phyloP scores from a whole-genome alignment of 2,797 vertebrate species.

The Sebastes trivittatus region DNA sequence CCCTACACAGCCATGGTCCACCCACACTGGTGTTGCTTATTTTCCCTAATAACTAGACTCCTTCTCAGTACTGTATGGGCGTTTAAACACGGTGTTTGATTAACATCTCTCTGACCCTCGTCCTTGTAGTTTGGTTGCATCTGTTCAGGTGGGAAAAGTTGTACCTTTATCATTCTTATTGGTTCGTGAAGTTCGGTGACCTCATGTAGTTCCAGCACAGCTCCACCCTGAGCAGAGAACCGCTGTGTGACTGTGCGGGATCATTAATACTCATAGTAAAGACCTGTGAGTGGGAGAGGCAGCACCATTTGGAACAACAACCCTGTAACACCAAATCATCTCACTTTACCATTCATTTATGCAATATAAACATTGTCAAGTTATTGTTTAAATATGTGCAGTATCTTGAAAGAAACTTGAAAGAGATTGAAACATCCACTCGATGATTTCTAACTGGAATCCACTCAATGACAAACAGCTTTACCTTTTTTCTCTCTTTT shows the following conservation, averaged over 20 bases:
- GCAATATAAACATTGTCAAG: background rate
- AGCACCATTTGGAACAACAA: background rate
- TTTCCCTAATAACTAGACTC: too few relatives aligned
- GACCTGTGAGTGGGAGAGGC: background rate
- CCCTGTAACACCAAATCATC: background rate
- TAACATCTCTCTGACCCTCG: background rate
- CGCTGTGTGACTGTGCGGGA: too few relatives aligned
- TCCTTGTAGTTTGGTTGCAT: too few relatives aligned
- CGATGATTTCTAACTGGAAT: too few relatives aligned
- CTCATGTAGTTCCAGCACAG: background rate
- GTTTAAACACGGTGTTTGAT: background rate
- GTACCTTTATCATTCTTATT: background rate
- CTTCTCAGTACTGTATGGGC: fast-evolving
- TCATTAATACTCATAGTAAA: background rate
- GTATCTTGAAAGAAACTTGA: too few relatives aligned
- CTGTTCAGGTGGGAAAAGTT: background rate
- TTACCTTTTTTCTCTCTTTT: too few relatives aligned
- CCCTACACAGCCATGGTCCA: background rate
- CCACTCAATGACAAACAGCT: too few relatives aligned
- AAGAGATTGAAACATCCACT: too few relatives aligned
- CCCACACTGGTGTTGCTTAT: background rate
- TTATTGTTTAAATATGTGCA: too few relatives aligned
- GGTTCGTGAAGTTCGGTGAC: background rate
- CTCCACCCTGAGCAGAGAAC: background rate
- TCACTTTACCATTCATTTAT: background rate